Evolutionary conservation across 2,888 invertebrate species (phyloP).

Genomic region (Raillietiella orientalis): DNA sequence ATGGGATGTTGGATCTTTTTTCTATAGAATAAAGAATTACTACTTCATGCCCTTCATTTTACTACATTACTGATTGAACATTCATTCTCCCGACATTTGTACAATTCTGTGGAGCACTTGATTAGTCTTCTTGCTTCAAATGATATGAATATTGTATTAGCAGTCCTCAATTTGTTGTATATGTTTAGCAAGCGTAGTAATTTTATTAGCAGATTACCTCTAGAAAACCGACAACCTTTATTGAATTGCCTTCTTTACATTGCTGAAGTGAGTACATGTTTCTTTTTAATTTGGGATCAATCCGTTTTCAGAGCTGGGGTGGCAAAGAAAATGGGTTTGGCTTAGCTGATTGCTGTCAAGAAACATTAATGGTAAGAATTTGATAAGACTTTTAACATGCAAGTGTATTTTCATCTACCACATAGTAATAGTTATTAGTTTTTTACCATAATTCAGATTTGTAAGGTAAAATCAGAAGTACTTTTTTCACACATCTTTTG

Average conservation of each 20-base stretch:
- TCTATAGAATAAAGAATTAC: conserved; percentile 27
- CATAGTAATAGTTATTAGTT: conserved; percentile 2
- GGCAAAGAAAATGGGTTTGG: conserved; percentile 63
- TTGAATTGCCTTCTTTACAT: conserved; percentile 35
- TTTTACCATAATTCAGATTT: too few relatives aligned
- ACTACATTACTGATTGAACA: conserved; percentile 54
- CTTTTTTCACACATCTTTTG: too few relatives aligned
- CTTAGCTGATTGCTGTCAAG: conserved; percentile 42
- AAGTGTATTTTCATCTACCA: conserved; percentile 3
- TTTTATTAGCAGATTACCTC: conserved; percentile 39
- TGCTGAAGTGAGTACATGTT: conserved; percentile 27
- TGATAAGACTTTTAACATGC: too few relatives aligned
- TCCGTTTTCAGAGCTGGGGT: conserved; percentile 30
- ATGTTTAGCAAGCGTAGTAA: conserved; percentile 65
- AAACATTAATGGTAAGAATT: too few relatives aligned
- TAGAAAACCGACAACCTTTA: conserved; percentile 32
- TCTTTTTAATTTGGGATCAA: conserved; percentile 3
- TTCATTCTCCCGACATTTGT: conserved; percentile 50
- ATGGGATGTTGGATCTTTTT: conserved; percentile 1
- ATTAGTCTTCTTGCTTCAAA: conserved; percentile 37
- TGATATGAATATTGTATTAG: conserved; percentile 49
- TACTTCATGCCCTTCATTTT: conserved; percentile 41
- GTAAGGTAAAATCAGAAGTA: too few relatives aligned
- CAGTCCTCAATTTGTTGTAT: conserved; percentile 47
- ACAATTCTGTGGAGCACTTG: conserved; percentile 58